Percentiles rank a stretch among this genome's conserved stretches.
Conservation (phyloP, 2,797 vertebrate species). For the Podarcis siculus region DNA sequence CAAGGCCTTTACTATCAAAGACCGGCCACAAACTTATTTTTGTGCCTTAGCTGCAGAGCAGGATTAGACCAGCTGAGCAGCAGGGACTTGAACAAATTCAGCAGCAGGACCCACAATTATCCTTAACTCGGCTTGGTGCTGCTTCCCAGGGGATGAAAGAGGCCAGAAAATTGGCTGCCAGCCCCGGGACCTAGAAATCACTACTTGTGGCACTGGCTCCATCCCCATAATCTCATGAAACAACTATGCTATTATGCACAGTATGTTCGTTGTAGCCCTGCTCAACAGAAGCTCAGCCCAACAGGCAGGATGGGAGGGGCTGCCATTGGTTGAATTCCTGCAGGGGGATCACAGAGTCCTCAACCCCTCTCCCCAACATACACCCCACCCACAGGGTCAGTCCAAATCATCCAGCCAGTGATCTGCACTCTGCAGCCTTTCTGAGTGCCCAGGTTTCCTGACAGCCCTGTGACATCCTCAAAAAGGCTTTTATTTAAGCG, state of each 20-base stretch:
- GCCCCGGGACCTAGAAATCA: background rate
- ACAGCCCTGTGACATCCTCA: no score
- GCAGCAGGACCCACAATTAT: no score
- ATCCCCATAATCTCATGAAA: background rate
- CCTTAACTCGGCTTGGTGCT: background rate
- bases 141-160: background rate
- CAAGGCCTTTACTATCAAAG: background rate
- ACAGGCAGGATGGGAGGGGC: no score
- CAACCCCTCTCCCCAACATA: no score
- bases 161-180: background rate
- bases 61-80: no score
- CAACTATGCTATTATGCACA: background rate
- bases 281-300: background rate
- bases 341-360: background rate
- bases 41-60: background rate
- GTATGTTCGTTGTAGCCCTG: background rate
- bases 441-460: no score
- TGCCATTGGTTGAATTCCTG: no score
- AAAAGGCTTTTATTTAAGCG: no score
- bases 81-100: background rate
- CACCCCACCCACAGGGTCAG: background rate
- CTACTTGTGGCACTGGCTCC: background rate
- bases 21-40: background rate
- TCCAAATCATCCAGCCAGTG: no score
- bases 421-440: no score